Conservation (phyloP, 1,140 invertebrate species). For the Panagrolaimus sp. region DNA sequence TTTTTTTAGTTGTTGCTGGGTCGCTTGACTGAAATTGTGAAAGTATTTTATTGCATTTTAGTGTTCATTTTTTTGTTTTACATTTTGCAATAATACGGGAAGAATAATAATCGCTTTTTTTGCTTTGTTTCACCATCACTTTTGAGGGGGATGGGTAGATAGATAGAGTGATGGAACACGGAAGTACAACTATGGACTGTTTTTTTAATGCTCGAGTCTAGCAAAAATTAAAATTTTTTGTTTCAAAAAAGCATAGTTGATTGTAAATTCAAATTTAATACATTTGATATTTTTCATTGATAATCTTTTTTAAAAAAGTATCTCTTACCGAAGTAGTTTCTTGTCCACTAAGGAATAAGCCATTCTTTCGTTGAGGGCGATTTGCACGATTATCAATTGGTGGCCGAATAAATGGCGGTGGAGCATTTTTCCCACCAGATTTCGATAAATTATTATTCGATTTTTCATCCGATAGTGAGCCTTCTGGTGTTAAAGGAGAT, state of each 20-base stretch:
- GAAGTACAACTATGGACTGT: neutral
- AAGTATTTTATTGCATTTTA: neutral
- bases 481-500: neutral
- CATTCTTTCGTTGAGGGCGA: slow-evolving; percentile 36
- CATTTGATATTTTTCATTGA: no score
- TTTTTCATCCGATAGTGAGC: neutral
- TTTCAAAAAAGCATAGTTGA: no score
- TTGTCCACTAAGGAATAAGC: slow-evolving; percentile 36
- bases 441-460: neutral
- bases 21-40: no score
- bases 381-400: slow-evolving; percentile 27
- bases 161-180: no score
- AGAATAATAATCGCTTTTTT: no score
- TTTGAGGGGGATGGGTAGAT: no score
- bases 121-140: no score
- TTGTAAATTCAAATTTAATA: no score
- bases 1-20: neutral
- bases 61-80: no score
- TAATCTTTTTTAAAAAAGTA: neutral
- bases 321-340: slow-evolving; percentile 27
- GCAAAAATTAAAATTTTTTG: no score
- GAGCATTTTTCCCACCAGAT: neutral
- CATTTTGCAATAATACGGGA: no score
- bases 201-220: neutral
- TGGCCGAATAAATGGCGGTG: slow-evolving; percentile 16